Conservation (phyloP, 2,113 vertebrate genomes). For the Phycodurus eques region DNA sequence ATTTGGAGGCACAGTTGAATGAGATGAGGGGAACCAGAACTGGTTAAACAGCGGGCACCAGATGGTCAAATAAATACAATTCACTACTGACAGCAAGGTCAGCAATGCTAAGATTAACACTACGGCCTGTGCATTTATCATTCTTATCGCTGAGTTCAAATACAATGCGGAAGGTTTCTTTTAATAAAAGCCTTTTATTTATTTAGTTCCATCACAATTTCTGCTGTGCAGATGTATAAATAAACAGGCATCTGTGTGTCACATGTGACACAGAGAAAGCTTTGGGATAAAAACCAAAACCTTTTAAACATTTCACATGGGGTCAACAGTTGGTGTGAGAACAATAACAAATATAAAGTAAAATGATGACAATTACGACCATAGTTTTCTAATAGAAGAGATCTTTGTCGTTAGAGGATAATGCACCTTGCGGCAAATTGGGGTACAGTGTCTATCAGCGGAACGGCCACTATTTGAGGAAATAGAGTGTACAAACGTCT, state of each 20-base stretch:
- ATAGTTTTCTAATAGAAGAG: not conserved
- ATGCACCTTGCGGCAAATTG: not conserved
- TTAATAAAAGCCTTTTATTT: not conserved
- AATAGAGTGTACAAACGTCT: not conserved
- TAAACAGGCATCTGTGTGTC: slow-evolving; percentile 54
- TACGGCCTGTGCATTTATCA: slow-evolving; percentile 14
- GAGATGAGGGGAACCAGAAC: slow-evolving; percentile 21
- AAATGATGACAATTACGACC: not conserved
- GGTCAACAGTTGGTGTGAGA: not conserved
- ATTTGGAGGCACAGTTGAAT: slow-evolving; percentile 45
- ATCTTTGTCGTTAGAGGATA: not conserved
- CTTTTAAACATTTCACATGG: slow-evolving; percentile 12
- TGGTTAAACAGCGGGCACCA: slow-evolving; percentile 21
- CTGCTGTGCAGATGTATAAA: slow-evolving; percentile 41
- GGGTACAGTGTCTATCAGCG: not conserved
- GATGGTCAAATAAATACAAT: slow-evolving; percentile 35
- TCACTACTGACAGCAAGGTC: slow-evolving; percentile 26
- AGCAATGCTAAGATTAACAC: slow-evolving; percentile 14
- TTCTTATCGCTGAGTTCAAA: slow-evolving; percentile 22
- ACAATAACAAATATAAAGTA: not conserved
- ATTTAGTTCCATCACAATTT: slow-evolving; percentile 36
- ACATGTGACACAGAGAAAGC: slow-evolving; percentile 42
- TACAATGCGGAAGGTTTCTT: slow-evolving; percentile 10
- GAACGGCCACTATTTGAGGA: not conserved
- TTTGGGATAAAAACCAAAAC: slow-evolving; percentile 8